Conservation (phyloP, 2,797 vertebrate species). For the Helostoma temminkii region DNA sequence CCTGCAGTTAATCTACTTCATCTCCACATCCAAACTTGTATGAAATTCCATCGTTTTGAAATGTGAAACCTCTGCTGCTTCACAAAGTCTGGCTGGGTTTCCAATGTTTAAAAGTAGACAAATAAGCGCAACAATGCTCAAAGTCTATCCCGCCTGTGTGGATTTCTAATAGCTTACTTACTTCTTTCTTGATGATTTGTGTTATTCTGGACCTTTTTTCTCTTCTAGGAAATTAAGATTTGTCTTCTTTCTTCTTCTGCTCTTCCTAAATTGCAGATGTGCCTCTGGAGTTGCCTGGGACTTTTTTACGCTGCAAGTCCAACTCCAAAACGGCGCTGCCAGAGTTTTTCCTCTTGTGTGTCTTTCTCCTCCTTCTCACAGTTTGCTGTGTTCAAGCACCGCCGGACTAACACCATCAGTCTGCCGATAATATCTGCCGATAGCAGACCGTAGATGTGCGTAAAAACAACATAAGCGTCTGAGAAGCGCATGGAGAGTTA, state of each 20-base stretch:
- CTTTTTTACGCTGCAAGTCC: constrained; percentile 75
- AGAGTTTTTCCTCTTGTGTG: constrained; percentile 76
- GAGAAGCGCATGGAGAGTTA: constrained; percentile 74
- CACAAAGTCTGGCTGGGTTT: constrained; percentile 31
- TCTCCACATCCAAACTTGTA: constrained; percentile 34
- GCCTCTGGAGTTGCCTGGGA: constrained; percentile 74
- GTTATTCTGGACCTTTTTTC: constrained; percentile 41
- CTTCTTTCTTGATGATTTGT: constrained; percentile 68
- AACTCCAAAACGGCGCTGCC: constrained; percentile 81
- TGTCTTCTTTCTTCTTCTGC: constrained; percentile 51
- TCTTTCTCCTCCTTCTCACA: constrained; percentile 77
- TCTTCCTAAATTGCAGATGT: constrained; percentile 77
- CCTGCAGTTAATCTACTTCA: constrained; percentile 9
- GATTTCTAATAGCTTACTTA: constrained; percentile 69
- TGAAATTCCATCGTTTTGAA: constrained; percentile 56
- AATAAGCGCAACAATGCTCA: constrained; percentile 36
- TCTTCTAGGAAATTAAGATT: constrained; percentile 42
- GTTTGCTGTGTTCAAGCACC: constrained; percentile 67
- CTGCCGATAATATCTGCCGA: constrained; percentile 67
- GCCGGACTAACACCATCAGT: constrained; percentile 67
- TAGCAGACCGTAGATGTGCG: constrained; percentile 66
- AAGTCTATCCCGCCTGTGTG: constrained; percentile 14
- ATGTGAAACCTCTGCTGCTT: constrained; percentile 58
- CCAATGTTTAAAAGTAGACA: constrained; percentile 62
- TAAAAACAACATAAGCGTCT: constrained; percentile 67